These are phyloP conservation scores for Bufo gargarizans DNA, from an alignment of 2,113 vertebrate species.

Conservation along the genomic window DNA sequence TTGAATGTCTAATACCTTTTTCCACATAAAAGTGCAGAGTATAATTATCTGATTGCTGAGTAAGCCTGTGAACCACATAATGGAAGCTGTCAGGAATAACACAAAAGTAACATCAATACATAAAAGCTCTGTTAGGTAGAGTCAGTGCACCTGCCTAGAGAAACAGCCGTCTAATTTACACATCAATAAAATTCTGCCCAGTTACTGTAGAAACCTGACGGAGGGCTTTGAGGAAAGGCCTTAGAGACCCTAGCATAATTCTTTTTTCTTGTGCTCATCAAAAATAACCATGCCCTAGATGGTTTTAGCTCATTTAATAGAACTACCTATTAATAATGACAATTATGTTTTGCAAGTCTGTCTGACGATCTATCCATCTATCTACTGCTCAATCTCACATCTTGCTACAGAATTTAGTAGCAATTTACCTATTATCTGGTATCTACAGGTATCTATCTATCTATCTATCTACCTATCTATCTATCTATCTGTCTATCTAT, in stretches of 20 bases:
- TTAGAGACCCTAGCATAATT: background rate
- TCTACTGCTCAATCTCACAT: no score
- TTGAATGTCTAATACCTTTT: background rate
- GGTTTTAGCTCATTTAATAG: background rate
- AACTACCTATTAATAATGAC: background rate
- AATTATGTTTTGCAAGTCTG: background rate
- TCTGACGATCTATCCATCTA: background rate
- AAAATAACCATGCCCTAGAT: constrained; percentile 16
- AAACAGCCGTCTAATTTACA: constrained; percentile 26
- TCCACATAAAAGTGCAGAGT: background rate
- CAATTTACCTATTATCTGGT: background rate
- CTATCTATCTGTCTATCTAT: no score
- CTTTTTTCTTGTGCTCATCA: constrained; percentile 9
- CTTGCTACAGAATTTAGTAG: no score
- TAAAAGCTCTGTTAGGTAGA: background rate
- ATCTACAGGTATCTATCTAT: no score
- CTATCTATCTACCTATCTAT: no score
- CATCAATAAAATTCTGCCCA: constrained; percentile 30
- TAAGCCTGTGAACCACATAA: background rate
- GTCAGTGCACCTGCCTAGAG: background rate
- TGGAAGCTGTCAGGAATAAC: constrained; percentile 13
- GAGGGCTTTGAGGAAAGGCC: background rate
- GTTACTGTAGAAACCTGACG: constrained; percentile 24
- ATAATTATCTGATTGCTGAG: constrained; percentile 9
- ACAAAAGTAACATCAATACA: constrained; percentile 7